Evolutionary conservation across 64 coral and sea anemone genomes (phyloP).

Genomic region (Stylophora pistillata): DNA sequence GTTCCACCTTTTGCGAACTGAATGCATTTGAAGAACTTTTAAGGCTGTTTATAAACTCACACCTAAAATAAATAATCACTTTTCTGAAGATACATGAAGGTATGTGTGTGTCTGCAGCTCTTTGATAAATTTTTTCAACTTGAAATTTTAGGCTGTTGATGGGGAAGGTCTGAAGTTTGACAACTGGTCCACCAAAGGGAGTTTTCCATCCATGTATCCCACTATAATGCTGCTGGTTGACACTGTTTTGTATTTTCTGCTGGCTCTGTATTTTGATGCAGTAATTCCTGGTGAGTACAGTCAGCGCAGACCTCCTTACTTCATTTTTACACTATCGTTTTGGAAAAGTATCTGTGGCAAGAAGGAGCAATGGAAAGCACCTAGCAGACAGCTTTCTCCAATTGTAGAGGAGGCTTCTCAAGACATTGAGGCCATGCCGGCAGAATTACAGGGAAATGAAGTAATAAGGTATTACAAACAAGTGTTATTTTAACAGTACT

Average conservation of each 20-base stretch:
- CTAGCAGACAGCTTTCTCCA: slow-evolving; percentile 47
- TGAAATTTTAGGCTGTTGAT: slow-evolving; percentile 57
- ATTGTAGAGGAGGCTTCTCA: slow-evolving; percentile 14
- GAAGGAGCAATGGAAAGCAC: slow-evolving; percentile 1
- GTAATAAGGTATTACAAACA: slow-evolving; percentile 60
- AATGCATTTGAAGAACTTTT: too few relatives aligned
- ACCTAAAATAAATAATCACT: too few relatives aligned
- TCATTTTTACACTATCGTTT: slow-evolving; percentile 77
- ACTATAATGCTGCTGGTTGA: slow-evolving; percentile 79
- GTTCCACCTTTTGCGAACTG: too few relatives aligned
- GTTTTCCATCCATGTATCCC: slow-evolving; percentile 60
- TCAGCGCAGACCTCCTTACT: slow-evolving; percentile 51
- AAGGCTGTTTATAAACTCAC: too few relatives aligned
- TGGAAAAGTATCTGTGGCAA: slow-evolving; percentile 74
- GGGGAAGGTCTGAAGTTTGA: slow-evolving; percentile 61
- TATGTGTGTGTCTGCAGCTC: too few relatives aligned
- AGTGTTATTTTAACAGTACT: too few relatives aligned
- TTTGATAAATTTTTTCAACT: too few relatives aligned
- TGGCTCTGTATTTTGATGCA: slow-evolving; percentile 84
- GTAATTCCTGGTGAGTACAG: slow-evolving; percentile 87
- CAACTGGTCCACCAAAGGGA: slow-evolving; percentile 69
- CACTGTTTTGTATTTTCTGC: slow-evolving; percentile 61
- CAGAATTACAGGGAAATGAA: slow-evolving; percentile 71
- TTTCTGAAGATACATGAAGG: too few relatives aligned
- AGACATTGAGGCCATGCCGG: slow-evolving; percentile 72